Base-by-base conservation (phyloP, 2,797 vertebrate genomes). In the Tenualosa ilisha region DNA sequence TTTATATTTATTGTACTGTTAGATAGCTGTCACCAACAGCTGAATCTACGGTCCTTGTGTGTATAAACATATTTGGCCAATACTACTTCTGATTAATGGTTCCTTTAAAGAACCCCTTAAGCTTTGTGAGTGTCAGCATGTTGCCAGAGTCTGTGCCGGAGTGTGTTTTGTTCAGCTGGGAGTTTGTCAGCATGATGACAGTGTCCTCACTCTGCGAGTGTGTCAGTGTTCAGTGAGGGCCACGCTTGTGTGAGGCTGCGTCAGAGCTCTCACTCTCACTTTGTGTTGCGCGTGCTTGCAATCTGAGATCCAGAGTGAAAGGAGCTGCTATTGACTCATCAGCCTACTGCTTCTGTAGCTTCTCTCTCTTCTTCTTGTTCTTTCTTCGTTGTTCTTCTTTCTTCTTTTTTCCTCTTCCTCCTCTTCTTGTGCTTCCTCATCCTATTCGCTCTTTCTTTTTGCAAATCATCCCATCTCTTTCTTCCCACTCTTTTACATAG, bases 321-420 rank as follows among this genome's bases (percentile, higher is more conserved):
- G 82, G 88, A 88, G 85, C 86, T 88, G 83, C 26, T 53, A 88
- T 87, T 90, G 89, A 90, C 85, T 90, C 88, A 89, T 89, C 81
- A 85, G 31, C 81, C 81, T 40, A 84, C 83, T 86, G 84, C 86
- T 84, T 63, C 84, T 61, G 83, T 68, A 46, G 56, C 53, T 88
- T 81, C 79, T 15, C 56, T 13, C 22, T 43, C 81, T 53, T 63
- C 59, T 24, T 63, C 59, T 63, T 63, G 1, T 6, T 63, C 59
- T 9, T 63, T 24, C 22, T 13, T 24, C 26, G 46, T 49, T 49
- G 46, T 51, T 51, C 4, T 51, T 51, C 4, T 51, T 51, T 51
- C 1, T n/a, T 61, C 1, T 12, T 24, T 24, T 7, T 53, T 53
- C 51, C 51, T 56, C 54, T 3, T 56, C 15, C 3, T 56, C 6